Evolutionary conservation across 1,140 invertebrate genomes (phyloP), one percentile per base, ranked within the genome.

Genomic region (Delia radicum): DNA sequence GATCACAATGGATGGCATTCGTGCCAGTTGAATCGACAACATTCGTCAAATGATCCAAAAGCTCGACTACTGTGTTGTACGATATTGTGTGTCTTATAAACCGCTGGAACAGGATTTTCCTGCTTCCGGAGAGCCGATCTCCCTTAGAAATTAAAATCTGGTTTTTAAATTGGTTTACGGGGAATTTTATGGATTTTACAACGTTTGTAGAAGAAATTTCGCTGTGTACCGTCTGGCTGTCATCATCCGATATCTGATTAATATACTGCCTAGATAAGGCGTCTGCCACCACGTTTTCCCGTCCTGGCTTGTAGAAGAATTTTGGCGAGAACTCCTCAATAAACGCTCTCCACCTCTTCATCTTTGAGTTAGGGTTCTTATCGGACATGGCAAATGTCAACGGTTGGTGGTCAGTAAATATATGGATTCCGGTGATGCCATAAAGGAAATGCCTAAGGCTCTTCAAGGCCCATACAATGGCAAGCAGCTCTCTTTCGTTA

Each of bases 21-120:
- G 37, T 48, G 12, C 46, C 74, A 29, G 71, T 55, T 15, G 65
- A 65, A 71, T 71, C 55, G 13, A 75, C 29, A 67, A 27, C 26
- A 27, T 21, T 8, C 46, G 61, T 71, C 6, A 75, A 10, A 18
- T 4, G 13, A 29, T 37, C 15, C 7, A 21, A 2, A 26, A 37
- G 21, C 6, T 18, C 6, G 13, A 62, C 48, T n/a, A 8, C 37
- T 3, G 4, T 8, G 21, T 24, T 63, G 6, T 33, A 42, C 65
- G 37, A 18, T 26, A 42, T 42, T 42, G n/a, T 28, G 21, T 37
- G 27, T 13, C 24, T 21, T 27, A 28, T 15, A 12, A 15, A 15
- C n/a, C n/a, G 28, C n/a, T 31, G 26, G 13, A 8, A 26, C 31
- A 65, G 31, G 21, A 21, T 6, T 28, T 33, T 65, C 65, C 33